Evolutionary conservation across 1,140 invertebrate species (phyloP), one percentile per base, ranked within the genome.

Genomic region (Drosophila serrata): DNA sequence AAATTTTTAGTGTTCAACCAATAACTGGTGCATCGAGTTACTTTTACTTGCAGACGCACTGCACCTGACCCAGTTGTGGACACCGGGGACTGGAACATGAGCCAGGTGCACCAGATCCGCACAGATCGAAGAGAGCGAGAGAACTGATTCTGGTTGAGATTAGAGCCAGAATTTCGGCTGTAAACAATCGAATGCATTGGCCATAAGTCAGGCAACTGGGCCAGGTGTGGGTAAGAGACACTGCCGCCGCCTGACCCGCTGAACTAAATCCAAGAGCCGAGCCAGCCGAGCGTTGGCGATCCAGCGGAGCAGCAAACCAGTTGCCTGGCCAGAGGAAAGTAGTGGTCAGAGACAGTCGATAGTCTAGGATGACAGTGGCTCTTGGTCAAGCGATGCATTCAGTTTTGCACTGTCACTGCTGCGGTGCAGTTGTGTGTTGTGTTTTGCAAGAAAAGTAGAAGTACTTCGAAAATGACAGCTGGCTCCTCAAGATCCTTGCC

Each of bases 371-470:
- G 51, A 64, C 29, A 33, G 63, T 35, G 65, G 55, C 48, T 56
- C 27, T 53, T 62, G 73, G 75, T 73, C 60, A 24, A 31, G 42
- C 33, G 64, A 29, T 78, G 81, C 68, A 65, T 85, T 88, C 85
- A 88, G 85, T 88, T 81, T 75, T 51, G 31, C 77, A 60, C 80
- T 64, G 85, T 78, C 61, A 79, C 69, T 88, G 85, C 69, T 90
- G 64, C 72, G 51, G 85, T 85, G 69, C 85, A 88, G 85, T 90
- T 84, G 85, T 90, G 76, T 80, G 62, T 43, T 59, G 39, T n/a
- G n/a, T n/a, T 56, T 29, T 31, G 40, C 40, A 67, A 35, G 8
- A 51, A 46, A 13, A 29, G 35, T 64, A 63, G 11, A 29, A 12
- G 13, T 29, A 51, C 11, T 13, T 37, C 27, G 9, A 68, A 31